These are phyloP conservation scores for Drosophila sucinea DNA, from an alignment of 1,140 invertebrate genomes.

Conservation along the genomic window DNA sequence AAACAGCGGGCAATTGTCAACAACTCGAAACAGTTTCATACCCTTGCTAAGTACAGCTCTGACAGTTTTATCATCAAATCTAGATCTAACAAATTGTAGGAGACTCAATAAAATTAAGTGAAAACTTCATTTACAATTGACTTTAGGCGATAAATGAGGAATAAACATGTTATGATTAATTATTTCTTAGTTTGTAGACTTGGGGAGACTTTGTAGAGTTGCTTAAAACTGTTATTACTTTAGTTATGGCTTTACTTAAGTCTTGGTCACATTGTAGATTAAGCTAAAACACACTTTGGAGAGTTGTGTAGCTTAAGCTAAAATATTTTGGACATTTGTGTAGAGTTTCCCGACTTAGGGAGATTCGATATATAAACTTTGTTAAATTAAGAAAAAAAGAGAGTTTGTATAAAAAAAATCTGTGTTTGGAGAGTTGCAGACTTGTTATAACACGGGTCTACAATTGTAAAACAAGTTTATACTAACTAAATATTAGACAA, in stretches of 20 bases:
- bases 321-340: neutral
- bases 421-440: no score
- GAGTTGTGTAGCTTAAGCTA: no score
- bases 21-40: constrained; percentile 15
- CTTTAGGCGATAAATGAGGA: neutral
- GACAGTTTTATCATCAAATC: constrained; percentile 12
- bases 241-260: no score
- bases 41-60: neutral
- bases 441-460: no score
- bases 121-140: neutral
- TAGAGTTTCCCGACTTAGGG: neutral
- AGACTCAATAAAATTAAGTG: neutral
- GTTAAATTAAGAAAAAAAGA: no score
- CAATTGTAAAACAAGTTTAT: no score
- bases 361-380: neutral
- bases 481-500: no score
- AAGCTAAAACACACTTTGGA: no score
- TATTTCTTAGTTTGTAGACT: neutral
- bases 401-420: no score
- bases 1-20: constrained; percentile 74
- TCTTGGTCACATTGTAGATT: no score
- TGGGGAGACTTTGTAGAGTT: neutral
- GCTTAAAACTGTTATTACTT: neutral
- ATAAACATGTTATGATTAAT: neutral
- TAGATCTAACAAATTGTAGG: neutral